phyloP scores from a whole-genome alignment of 2,797 vertebrate genomes.

The Manis pentadactyla region DNA sequence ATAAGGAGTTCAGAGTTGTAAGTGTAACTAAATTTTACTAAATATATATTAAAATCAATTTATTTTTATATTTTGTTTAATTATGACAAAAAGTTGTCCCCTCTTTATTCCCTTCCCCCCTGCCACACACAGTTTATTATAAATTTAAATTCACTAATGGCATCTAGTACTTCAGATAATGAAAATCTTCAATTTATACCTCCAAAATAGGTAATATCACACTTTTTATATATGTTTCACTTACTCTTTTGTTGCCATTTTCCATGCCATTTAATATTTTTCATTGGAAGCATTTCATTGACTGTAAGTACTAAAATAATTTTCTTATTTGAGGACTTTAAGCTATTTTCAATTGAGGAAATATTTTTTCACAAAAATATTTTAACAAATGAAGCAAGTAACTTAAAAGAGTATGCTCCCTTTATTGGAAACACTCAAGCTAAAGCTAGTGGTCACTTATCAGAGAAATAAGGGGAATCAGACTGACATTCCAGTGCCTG shows the following conservation, averaged over 20 bases:
- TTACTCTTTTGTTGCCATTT: neutral
- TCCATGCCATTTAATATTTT: neutral
- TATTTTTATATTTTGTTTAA: neutral
- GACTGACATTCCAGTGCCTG: neutral
- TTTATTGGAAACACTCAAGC: neutral
- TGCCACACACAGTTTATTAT: neutral
- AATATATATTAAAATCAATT: neutral
- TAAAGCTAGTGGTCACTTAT: neutral
- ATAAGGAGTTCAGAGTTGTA: neutral
- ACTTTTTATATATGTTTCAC: neutral
- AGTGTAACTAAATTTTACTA: neutral
- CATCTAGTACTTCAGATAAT: neutral
- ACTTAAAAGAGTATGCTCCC: neutral
- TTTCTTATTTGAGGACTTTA: neutral
- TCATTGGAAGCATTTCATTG: neutral
- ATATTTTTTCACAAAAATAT: neutral
- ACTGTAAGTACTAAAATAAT: neutral
- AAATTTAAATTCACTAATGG: constrained; percentile 29
- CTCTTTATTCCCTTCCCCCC: neutral
- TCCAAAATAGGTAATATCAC: neutral
- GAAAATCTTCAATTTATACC: neutral
- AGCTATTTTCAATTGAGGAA: neutral
- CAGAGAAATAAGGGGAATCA: neutral
- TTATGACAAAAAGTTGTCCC: neutral
- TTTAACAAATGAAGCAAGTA: neutral